Evolutionary conservation across 2,797 vertebrate species (phyloP), one percentile per base, ranked within the genome.

Genomic region (Myoxocephalus aenaeus): DNA sequence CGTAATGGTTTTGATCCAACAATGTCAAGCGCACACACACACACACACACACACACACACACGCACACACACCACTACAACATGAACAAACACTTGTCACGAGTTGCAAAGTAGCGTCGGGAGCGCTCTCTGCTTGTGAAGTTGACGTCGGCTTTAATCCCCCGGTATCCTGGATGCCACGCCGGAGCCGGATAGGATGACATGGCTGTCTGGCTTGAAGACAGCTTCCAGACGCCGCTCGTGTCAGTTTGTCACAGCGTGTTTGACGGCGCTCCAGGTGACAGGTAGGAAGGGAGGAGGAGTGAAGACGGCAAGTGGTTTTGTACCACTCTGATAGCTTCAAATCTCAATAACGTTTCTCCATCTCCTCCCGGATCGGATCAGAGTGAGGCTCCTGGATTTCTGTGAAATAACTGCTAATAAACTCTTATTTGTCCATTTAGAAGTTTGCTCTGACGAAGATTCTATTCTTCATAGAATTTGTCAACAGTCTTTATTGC

Each of bases 201-300:
- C 92, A 90, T 75, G 87, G 80, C 87, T 92, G 91, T 92, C 90
- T 92, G 90, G 80, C 68, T 73, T 29, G 76, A 50, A 88, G 91
- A 92, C 89, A 91, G 87, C 86, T 90, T 77, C 79, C 76, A 92
- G 91, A 91, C 66, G 68, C 70, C 68, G 82, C 87, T 82, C 83
- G 44, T 89, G 90, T 93, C 90, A 88, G 81, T 88, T 89, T 92
- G 88, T 92, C 91, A 91, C 81, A 81, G 86, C 58, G 6, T 58
- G 85, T 81, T 84, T 87, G 87, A 89, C 36, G 86, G 67, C 8
- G 82, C 90, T 89, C 73, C 87, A 91, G 91, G 89, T 92, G 93
- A 92, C 90, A 92, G 86, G 86, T 84, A 87, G 80, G 79, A 83
- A 86, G 87, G 83, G 75, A 54, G 76, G 79, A 86, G 86, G 84